Evolutionary conservation across 2,113 vertebrate species (phyloP).

Genomic region (Nothoprocta perdicaria): DNA sequence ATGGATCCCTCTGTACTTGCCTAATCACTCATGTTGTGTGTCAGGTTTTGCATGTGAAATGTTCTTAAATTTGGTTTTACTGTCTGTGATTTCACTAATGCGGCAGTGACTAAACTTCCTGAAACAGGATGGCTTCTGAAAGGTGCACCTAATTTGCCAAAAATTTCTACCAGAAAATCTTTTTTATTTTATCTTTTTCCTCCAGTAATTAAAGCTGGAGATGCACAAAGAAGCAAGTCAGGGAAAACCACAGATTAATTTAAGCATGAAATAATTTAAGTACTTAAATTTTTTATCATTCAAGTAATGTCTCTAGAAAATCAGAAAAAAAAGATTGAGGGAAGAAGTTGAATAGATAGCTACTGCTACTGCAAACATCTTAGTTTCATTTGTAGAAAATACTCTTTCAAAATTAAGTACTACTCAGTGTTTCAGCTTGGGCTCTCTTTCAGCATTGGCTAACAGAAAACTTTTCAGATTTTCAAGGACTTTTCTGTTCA

Average conservation of each 20-base stretch:
- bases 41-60: conserved; percentile 23
- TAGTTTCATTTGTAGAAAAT: conserved; percentile 65
- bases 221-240: conserved; percentile 35
- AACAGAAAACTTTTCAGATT: conserved; percentile 16
- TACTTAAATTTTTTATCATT: conserved; percentile 37
- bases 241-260: conserved; percentile 56
- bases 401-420: conserved; percentile 64
- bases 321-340: conserved; percentile 57
- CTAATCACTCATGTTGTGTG: not conserved
- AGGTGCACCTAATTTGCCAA: conserved; percentile 32
- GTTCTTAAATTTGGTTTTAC: conserved; percentile 29
- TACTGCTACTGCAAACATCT: conserved; percentile 59
- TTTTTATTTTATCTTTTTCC: not conserved
- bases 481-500: conserved; percentile 51
- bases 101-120: conserved; percentile 2
- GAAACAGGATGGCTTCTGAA: conserved; percentile 34
- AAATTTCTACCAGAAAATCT: conserved; percentile 21
- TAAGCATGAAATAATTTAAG: conserved; percentile 49
- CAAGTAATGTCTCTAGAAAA: conserved; percentile 61
- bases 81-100: conserved; percentile 55
- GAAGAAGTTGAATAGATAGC: conserved; percentile 50
- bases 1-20: not conserved
- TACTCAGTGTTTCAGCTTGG: conserved; percentile 32
- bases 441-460: conserved; percentile 9
- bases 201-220: conserved; percentile 54